Evolutionary conservation across 2,113 vertebrate genomes (phyloP).

Genomic region (Pelecanoides urinatrix): DNA sequence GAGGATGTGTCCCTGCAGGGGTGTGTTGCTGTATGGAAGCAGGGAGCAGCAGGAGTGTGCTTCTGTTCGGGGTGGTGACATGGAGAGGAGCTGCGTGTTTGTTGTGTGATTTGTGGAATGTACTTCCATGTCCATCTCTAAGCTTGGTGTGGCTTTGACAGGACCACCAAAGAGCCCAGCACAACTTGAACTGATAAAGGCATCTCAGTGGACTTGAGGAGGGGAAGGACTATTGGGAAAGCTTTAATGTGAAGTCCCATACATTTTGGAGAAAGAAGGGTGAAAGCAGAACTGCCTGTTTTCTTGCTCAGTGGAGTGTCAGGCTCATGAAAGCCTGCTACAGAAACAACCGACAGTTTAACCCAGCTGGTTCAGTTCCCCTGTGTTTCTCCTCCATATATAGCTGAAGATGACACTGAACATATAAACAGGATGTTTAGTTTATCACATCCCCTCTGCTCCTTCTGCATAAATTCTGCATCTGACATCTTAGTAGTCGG

Average conservation of each 20-base stretch:
- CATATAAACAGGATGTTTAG: background rate
- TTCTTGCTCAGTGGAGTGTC: background rate
- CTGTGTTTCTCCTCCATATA: background rate
- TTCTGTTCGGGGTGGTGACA: background rate
- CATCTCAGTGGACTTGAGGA: background rate
- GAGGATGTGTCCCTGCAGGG: background rate
- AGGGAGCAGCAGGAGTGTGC: background rate
- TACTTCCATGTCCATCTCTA: background rate
- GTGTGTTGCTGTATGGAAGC: background rate
- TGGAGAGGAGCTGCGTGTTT: background rate
- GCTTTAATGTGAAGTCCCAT: background rate
- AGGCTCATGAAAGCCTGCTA: background rate
- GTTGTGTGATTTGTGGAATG: background rate
- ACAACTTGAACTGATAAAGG: background rate
- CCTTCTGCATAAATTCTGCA: background rate
- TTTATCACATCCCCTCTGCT: background rate
- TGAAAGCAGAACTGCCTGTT: background rate
- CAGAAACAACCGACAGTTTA: background rate
- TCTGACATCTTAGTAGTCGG: background rate
- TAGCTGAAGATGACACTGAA: background rate
- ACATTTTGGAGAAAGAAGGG: background rate
- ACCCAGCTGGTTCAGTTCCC: background rate
- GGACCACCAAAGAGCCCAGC: background rate
- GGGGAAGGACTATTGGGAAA: background rate
- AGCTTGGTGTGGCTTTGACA: background rate